Evolutionary conservation across 2,797 vertebrate genomes (phyloP).

Genomic region (Siniperca undulata): DNA sequence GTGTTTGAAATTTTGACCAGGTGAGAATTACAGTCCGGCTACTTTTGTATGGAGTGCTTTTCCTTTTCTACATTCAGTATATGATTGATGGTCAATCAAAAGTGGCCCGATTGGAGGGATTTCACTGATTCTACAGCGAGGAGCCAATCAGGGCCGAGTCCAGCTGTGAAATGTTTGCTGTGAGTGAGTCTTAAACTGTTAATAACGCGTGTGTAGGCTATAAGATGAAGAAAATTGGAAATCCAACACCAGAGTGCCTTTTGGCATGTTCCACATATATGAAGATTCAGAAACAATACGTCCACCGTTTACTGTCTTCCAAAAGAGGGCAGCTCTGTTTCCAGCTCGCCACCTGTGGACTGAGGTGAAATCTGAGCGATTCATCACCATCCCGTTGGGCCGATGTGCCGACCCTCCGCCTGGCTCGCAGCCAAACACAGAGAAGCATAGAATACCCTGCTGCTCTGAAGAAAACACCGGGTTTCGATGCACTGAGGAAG

Average conservation of each 20-base stretch:
- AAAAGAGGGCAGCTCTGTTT: constrained; percentile 18
- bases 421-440: constrained; percentile 88
- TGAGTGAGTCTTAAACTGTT: no score
- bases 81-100: no score
- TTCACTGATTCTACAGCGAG: no score
- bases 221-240: not conserved
- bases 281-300: not conserved
- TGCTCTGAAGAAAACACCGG: constrained; percentile 92
- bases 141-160: no score
- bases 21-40: no score
- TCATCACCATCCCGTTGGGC: constrained; percentile 22
- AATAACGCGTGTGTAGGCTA: no score
- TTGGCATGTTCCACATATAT: not conserved
- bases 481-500: constrained; percentile 89
- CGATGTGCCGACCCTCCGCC: constrained; percentile 34
- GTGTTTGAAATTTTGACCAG: no score
- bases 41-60: no score
- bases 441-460: constrained; percentile 91
- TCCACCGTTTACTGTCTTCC: not conserved
- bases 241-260: not conserved
- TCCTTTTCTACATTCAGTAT: no score
- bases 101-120: no score
- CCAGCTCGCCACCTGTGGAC: constrained; percentile 22
- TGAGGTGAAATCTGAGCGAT: constrained; percentile 43
- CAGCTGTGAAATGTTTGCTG: no score